Percentiles rank a stretch among this genome's conserved stretches.
Evolutionary conservation across 2,113 vertebrate species (phyloP).

Genomic region (Cyanistes caeruleus): DNA sequence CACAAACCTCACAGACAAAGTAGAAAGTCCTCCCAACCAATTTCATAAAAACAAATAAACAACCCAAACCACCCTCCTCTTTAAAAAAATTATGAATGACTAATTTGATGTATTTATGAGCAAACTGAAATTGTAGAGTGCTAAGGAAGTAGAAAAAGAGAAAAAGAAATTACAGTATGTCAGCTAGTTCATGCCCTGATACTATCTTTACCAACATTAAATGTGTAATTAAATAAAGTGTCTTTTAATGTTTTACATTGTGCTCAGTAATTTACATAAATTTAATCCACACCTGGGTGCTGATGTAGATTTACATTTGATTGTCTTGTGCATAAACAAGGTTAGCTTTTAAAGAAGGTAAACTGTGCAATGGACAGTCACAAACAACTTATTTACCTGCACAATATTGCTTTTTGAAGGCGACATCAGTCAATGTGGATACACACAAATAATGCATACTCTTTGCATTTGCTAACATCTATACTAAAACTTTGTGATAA

Average conservation of each 20-base stretch:
- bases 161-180: conserved; percentile 46
- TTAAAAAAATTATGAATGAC: conserved; percentile 1
- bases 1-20: conserved; percentile 28
- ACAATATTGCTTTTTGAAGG: conserved; percentile 80
- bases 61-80: conserved; percentile 35
- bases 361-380: conserved; percentile 80
- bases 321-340: conserved; percentile 84
- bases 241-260: conserved; percentile 72
- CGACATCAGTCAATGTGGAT: conserved; percentile 75
- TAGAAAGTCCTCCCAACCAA: conserved; percentile 8
- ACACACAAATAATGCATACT: conserved; percentile 75
- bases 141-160: conserved; percentile 42
- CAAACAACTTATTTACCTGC: conserved; percentile 77
- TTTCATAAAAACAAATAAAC: conserved; percentile 21
- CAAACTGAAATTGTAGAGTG: conserved; percentile 53
- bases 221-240: conserved; percentile 70
- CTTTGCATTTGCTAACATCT: conserved; percentile 79
- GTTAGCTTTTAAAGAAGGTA: conserved; percentile 72
- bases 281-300: conserved; percentile 62
- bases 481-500: conserved; percentile 79
- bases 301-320: conserved; percentile 76
- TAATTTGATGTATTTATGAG: conserved; percentile 61
- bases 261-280: conserved; percentile 75
- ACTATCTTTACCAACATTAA: conserved; percentile 39
- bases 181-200: conserved; percentile 68